These are phyloP conservation scores for Pseudomyrmex gracilis DNA, from an alignment of 1,140 invertebrate genomes.

Conservation along the genomic window DNA sequence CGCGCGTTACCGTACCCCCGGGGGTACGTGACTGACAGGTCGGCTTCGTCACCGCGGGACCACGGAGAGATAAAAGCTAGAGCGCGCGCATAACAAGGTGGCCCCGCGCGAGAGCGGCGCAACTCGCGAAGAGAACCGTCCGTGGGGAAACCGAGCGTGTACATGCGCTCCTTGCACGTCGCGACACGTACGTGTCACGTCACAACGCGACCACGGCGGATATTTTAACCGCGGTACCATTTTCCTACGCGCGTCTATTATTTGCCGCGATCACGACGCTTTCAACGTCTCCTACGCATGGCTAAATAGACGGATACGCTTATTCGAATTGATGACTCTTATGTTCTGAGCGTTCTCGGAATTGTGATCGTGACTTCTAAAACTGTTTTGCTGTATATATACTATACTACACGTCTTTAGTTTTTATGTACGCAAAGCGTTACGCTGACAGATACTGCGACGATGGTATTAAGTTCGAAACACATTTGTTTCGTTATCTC, in stretches of 20 bases:
- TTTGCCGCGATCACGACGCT: constrained; percentile 15
- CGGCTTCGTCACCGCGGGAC: constrained; percentile 77
- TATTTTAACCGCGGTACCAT: background rate
- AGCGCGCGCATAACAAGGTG: constrained; percentile 77
- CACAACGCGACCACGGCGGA: constrained; percentile 5
- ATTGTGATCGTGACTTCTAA: background rate
- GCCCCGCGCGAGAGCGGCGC: constrained; percentile 59
- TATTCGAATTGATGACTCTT: background rate
- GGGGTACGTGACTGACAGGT: constrained; percentile 78
- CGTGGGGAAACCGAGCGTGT: constrained; percentile 26
- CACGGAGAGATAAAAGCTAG: constrained; percentile 78
- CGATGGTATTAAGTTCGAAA: background rate
- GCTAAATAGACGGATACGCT: background rate
- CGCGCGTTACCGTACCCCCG: constrained; percentile 56
- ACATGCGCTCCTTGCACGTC: background rate
- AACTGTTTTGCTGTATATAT: background rate
- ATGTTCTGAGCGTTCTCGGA: background rate
- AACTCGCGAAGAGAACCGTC: background rate
- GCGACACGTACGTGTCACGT: constrained; percentile 4
- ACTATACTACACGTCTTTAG: background rate
- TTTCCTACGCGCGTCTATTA: constrained; percentile 24
- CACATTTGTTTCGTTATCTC: constrained; percentile 6
- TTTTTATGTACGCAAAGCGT: background rate
- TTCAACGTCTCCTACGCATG: background rate
- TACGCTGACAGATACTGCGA: background rate